phyloP scores from a whole-genome alignment of 2,888 invertebrate species.

The Acanthoscelides obtectus region DNA sequence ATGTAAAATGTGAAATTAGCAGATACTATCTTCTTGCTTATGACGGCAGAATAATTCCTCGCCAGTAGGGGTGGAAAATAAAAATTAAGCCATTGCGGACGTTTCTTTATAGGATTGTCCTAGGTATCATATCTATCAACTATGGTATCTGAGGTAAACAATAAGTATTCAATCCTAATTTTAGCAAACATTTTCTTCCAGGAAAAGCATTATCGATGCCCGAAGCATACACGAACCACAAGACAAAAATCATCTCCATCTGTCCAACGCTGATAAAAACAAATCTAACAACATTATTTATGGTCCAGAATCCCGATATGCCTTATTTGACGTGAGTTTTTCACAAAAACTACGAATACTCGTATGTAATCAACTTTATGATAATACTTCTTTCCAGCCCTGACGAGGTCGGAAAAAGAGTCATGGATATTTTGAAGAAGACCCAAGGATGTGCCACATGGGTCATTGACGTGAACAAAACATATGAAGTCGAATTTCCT shows the following conservation, averaged over 20 bases:
- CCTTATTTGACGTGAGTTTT: background rate
- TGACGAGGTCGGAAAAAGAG: slow-evolving; percentile 15
- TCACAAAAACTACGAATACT: background rate
- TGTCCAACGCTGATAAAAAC: slow-evolving; percentile 24
- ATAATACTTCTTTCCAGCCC: slow-evolving; percentile 10
- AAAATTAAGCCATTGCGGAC: too few relatives aligned
- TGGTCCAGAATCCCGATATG: background rate
- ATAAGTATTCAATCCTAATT: too few relatives aligned
- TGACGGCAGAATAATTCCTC: too few relatives aligned
- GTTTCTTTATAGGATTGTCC: too few relatives aligned
- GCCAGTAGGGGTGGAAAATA: too few relatives aligned
- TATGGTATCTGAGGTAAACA: too few relatives aligned
- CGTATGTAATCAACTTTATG: background rate
- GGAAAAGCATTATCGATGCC: slow-evolving; percentile 17
- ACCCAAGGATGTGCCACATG: slow-evolving; percentile 24
- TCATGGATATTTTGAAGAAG: slow-evolving; percentile 19
- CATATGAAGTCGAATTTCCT: slow-evolving; percentile 20
- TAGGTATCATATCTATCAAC: too few relatives aligned
- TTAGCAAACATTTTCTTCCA: too few relatives aligned
- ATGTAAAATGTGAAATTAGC: too few relatives aligned
- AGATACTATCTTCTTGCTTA: too few relatives aligned
- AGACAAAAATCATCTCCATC: slow-evolving; percentile 22
- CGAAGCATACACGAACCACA: slow-evolving; percentile 15
- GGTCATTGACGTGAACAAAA: slow-evolving; percentile 19
- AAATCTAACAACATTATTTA: background rate